Base-by-base conservation (phyloP, 1,140 invertebrate genomes). In the Riptortus pedestris region DNA sequence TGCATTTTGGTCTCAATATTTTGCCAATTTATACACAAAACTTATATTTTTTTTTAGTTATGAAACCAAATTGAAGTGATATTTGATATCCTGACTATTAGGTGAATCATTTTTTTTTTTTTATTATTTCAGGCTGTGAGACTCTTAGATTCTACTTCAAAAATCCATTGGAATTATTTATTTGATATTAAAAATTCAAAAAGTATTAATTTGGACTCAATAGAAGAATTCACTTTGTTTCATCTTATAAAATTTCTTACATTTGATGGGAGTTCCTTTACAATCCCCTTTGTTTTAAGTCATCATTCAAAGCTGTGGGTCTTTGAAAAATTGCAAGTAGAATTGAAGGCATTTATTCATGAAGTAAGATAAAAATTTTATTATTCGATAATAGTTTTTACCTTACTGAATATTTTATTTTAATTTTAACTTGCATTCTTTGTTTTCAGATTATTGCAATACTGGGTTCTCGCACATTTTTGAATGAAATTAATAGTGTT, bases 221-320 rank as follows among this genome's bases (percentile, higher is more conserved):
- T 55, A 4, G 14, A 12, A 24, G 24, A 7, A 18, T 55, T 55
- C 26, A 16, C 24, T 9, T 55, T 55, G 24, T 12, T 24, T 4
- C 51, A 55, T 27, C 20, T 55, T 12, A 55, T 24, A 12, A 24
- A 14, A 14, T 12, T 55, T 24, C 51, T 55, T 9, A 55, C 2
- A 2, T 4, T 24, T 55, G 12, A 26, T 7, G 26, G 26, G 2
- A 27, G 4, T 26, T 24, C 12, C 5, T 11, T 24, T 27, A 24
- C 22, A 24, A 4, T 55, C 26, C 26, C 51, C 16, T 55, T 27
- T 45, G 22, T 28, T 22, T 9, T 60, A 7, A 26, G 33, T 16
- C 24, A 43, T n/a, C 59, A 60, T 26, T 2, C 16, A 16, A 60
- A 60, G 26, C 18, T 38, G 16, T 60, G 59, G 59, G 26, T 12